Base-by-base conservation (phyloP, 2,888 invertebrate species). In the Capitulum mitella region DNA sequence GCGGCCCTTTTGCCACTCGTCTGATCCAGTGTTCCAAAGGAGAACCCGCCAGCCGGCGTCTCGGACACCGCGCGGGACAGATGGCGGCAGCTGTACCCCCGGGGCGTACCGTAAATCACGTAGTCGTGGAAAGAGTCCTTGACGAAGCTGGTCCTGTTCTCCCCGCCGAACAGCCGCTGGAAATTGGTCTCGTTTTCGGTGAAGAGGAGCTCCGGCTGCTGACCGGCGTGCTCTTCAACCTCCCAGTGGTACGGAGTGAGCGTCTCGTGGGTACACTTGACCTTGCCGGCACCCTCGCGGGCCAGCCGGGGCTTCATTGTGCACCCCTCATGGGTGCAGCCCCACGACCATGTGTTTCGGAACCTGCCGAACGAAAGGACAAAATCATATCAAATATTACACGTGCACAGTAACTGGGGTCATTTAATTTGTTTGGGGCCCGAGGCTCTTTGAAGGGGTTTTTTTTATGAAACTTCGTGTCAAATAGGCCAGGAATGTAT, bases 161-260 rank as follows among this genome's bases (percentile, higher is more conserved):
- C 80, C 22, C 76, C 77, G 43, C 76, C 79, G 77, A 80, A 85
- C 54, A 85, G 80, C n/a, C 80, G 81, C 78, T 82, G 78, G 46
- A 82, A 81, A 81, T 85, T 85, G 19, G 85, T 85, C 79, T 85
- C 85, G 80, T 86, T 86, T 51, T 85, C 84, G 2, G 86, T 85
- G 81, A 85, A 86, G 29, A 86, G 81, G 32, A 86, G 75, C 8
- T 83, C 80, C 2, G 81, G 76, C 19, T 40, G n/a, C 61, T 34
- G 29, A 6, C 70, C 80, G 29, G 46, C 78, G 26, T 14, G 77
- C 22, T 61, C 58, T 19, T 70, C 80, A 10, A 79, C 81, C 32
- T 80, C 81, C 80, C 81, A 82, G 22, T 29, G 40, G 51, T 76
- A 79, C 8, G 78, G 78, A 0, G 84, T 83, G 78, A 85, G 79